These are phyloP conservation scores for Bambusicola thoracicus DNA, from an alignment of 2,113 vertebrate genomes.

Conservation along the genomic window DNA sequence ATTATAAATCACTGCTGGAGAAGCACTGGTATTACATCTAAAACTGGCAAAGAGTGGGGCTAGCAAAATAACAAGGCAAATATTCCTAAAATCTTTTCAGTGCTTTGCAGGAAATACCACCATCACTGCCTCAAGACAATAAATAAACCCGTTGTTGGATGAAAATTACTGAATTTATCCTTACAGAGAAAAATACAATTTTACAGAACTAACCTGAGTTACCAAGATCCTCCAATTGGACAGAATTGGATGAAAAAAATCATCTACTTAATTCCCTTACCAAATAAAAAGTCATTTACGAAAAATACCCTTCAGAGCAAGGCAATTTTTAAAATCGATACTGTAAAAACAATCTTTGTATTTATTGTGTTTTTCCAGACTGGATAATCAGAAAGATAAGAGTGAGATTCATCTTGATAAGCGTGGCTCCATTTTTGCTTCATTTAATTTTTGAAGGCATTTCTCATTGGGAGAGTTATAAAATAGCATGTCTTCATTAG, in stretches of 20 bases:
- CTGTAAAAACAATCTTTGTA: background rate
- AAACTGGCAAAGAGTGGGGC: background rate
- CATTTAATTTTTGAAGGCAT: background rate
- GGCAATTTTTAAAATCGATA: background rate
- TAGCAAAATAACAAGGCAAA: background rate
- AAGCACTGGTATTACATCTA: background rate
- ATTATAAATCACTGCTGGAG: background rate
- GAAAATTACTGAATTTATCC: conserved; percentile 6
- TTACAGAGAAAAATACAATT: conserved; percentile 4
- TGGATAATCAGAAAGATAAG: background rate
- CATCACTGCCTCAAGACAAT: background rate
- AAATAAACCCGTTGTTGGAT: background rate
- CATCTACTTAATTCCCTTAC: background rate
- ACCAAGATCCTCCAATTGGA: background rate
- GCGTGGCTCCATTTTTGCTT: background rate
- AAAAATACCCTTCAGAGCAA: background rate
- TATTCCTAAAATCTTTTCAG: background rate
- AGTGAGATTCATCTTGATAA: background rate
- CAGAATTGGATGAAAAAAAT: background rate
- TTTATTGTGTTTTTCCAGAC: background rate
- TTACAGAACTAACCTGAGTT: background rate
- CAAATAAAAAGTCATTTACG: background rate
- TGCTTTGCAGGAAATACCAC: background rate
- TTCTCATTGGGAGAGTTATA: background rate
- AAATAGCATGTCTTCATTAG: background rate